Base-by-base conservation (phyloP, 2,888 invertebrate genomes). In the Harpalus rufipes region DNA sequence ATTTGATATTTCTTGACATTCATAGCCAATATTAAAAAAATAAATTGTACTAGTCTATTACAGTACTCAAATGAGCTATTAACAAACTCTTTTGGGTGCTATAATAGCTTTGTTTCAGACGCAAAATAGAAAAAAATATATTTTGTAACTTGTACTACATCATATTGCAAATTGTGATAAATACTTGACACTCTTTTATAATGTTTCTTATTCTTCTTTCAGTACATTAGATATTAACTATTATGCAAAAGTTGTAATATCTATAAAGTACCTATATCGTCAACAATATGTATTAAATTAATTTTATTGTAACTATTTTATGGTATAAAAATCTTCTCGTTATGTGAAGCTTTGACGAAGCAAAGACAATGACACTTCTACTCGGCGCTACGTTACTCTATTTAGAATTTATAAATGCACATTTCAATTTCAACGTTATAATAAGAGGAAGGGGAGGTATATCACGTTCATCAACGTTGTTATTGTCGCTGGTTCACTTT, bases 391-490 rank as follows among this genome's bases (percentile, higher is more conserved):
- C 63, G 63, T 63, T 63, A 63, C 44, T 74, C 72, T 74, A 85
- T 85, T 85, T 85, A 85, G 80, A 80, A 85, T 80, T 56, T 51
- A 76, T 84, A 84, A 84, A 84, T 84, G 84, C 84, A 84, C 84
- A 78, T 84, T 80, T 56, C 68, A 85, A 84, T 78, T 51, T 84
- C 61, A 78, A 39, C 41, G 59, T 58, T 59, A 74, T 68, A 25
- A 74, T 78, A 78, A 78, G n/a, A 25, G 61, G 78, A 39, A 61
- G 80, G 80, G 59, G 18, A 74, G 63, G 61, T 85, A 88, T 88
- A 89, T 89, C 89, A 89, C 89, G 88, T 87, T 88, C 87, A 87
- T 87, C 87, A 81, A 88, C 87, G 87, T 88, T 87, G 88, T 87
- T 86, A 88, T 79, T 80, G 85, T 81, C 85, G 85, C 32, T 72